A percentile compares a stretch with the other conserved stretches of the same genome.
Evolutionary conservation across 2,888 invertebrate genomes (phyloP).

Genomic region (Dinocampus coccinellae): DNA sequence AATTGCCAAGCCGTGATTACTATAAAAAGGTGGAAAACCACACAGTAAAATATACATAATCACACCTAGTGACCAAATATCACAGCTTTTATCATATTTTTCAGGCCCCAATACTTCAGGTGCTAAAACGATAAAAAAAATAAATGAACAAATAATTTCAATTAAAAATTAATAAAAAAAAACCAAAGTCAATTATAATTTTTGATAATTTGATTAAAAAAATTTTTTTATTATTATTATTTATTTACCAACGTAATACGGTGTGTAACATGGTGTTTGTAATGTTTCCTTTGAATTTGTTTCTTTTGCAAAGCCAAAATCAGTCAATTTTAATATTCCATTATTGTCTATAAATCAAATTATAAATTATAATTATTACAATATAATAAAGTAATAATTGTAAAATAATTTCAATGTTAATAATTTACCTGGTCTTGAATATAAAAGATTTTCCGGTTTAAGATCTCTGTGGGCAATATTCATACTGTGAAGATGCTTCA

Average conservation of each 20-base stretch:
- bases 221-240: too few species aligned
- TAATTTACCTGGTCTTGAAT: constrained; percentile 77
- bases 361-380: constrained; percentile 7
- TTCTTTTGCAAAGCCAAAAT: constrained; percentile 99
- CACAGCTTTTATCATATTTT: constrained; percentile 99
- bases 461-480: constrained; percentile 98
- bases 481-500: constrained; percentile 91
- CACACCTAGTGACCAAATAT: constrained; percentile 98
- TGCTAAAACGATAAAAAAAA: constrained; percentile 68
- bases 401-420: background rate
- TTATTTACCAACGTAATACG: constrained; percentile 93
- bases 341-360: constrained; percentile 69
- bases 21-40: constrained; percentile 99
- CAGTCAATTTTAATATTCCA: constrained; percentile 94
- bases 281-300: constrained; percentile 87
- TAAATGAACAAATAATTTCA: background rate
- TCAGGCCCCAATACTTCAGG: constrained; percentile 94
- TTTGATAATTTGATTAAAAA: background rate
- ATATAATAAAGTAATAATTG: background rate
- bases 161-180: background rate
- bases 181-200: constrained; percentile 5
- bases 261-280: constrained; percentile 98
- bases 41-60: constrained; percentile 99
- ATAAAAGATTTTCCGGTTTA: constrained; percentile 97
- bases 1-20: constrained; percentile 96